These are phyloP conservation scores for Neosilurus hyrtlii DNA, from an alignment of 2,797 vertebrate species.

Conservation along the genomic window DNA sequence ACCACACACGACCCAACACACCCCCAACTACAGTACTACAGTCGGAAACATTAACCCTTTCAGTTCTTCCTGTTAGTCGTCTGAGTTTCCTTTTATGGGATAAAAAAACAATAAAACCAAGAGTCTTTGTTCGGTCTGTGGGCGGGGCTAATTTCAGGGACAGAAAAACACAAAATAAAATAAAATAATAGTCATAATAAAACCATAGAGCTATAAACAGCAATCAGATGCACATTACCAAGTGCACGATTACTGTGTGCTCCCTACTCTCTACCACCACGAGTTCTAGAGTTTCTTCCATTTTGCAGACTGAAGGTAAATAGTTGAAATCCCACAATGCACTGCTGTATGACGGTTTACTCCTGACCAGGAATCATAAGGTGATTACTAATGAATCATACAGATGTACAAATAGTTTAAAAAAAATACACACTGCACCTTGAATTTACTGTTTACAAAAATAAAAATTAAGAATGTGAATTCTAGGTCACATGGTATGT, in stretches of 20 bases:
- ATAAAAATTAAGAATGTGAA: not conserved
- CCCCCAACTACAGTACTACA: conserved; percentile 66
- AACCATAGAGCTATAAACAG: not conserved
- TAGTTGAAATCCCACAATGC: not conserved
- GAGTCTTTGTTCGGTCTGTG: not conserved
- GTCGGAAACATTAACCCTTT: not conserved
- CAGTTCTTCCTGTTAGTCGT: too few species aligned
- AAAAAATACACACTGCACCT: not conserved
- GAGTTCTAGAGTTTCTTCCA: not conserved
- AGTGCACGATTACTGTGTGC: too few species aligned
- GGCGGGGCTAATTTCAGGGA: not conserved
- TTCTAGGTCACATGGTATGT: not conserved
- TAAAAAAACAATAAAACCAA: not conserved
- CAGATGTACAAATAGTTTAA: not conserved
- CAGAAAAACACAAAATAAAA: not conserved
- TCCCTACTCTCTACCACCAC: not conserved
- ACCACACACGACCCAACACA: conserved; percentile 50
- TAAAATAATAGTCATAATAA: not conserved
- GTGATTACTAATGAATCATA: not conserved
- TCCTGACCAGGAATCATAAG: not conserved
- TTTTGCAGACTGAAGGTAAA: not conserved
- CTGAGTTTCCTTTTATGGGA: not conserved
- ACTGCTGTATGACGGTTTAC: not conserved
- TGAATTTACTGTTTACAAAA: conserved; percentile 10
- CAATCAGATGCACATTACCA: not conserved